Percentiles rank a stretch among this genome's conserved stretches.
phyloP scores from a whole-genome alignment of 2,113 vertebrate genomes.

The Callionymus lyra region DNA sequence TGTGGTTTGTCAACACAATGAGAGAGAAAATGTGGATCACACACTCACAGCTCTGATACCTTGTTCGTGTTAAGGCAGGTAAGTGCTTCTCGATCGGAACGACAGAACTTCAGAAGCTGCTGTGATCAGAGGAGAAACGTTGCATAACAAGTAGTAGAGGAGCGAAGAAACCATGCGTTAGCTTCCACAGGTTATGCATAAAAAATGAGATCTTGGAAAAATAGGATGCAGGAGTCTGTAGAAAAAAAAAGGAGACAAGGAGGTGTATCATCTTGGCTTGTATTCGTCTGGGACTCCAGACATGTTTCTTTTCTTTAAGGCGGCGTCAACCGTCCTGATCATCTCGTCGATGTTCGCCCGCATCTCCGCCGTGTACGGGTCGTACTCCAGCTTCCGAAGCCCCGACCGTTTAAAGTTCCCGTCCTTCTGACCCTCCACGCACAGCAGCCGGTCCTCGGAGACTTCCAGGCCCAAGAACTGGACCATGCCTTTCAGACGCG shows the following conservation, averaged over 20 bases:
- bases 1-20: slow-evolving; percentile 32
- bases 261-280: slow-evolving; percentile 80
- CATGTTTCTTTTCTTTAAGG: slow-evolving; percentile 76
- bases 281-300: slow-evolving; percentile 86
- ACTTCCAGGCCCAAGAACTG: slow-evolving; percentile 74
- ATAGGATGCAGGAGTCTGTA: slow-evolving; percentile 3
- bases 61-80: slow-evolving; percentile 55
- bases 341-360: slow-evolving; percentile 71
- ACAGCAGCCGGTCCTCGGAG: slow-evolving; percentile 85
- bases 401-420: slow-evolving; percentile 96
- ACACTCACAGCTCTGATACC: slow-evolving; percentile 32
- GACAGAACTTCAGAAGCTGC: slow-evolving; percentile 3
- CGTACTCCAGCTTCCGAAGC: slow-evolving; percentile 84
- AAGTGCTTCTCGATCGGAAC: slow-evolving; percentile 30
- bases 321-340: slow-evolving; percentile 78
- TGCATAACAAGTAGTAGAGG: slow-evolving; percentile 1
- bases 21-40: slow-evolving; percentile 24
- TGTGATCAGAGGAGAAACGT: not conserved
- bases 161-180: slow-evolving; percentile 9
- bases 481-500: slow-evolving; percentile 83
- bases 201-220: slow-evolving; percentile 8
- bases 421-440: slow-evolving; percentile 91
- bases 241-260: slow-evolving; percentile 1
- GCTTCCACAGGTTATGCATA: slow-evolving; percentile 1
- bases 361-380: slow-evolving; percentile 90